Conservation (phyloP, 2,888 invertebrate genomes). For the Macrophya alboannulata region DNA sequence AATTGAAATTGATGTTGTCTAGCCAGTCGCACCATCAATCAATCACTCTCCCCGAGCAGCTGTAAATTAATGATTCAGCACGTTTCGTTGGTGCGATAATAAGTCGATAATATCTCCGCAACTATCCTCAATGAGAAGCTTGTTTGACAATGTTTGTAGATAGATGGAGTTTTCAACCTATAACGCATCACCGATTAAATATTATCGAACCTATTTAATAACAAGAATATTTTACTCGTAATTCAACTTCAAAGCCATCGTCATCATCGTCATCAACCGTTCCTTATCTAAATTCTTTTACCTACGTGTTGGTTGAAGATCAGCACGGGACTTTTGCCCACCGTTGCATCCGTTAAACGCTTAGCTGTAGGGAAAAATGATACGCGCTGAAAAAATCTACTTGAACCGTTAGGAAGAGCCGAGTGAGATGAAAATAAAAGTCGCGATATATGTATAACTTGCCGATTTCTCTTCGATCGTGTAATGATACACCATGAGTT, state of each 20-base stretch:
- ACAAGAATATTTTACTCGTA: not conserved
- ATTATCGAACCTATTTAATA: slow-evolving; percentile 2
- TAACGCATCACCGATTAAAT: slow-evolving; percentile 22
- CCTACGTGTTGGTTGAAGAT: not conserved
- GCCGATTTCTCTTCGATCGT: slow-evolving; percentile 47
- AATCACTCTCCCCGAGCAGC: slow-evolving; percentile 45
- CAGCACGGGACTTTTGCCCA: not conserved
- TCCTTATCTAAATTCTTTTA: not conserved
- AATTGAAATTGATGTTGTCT: slow-evolving; percentile 56
- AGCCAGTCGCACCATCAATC: slow-evolving; percentile 51
- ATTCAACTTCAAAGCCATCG: not conserved
- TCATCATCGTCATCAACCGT: not conserved
- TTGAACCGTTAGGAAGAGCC: not conserved
- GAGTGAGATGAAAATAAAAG: not conserved
- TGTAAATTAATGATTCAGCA: slow-evolving; percentile 54
- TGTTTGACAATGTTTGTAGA: slow-evolving; percentile 50
- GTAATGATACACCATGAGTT: slow-evolving; percentile 52
- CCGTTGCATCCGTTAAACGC: not conserved
- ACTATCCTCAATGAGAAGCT: slow-evolving; percentile 46
- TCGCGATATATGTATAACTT: not conserved
- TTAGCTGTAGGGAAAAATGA: not conserved
- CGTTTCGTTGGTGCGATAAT: slow-evolving; percentile 50
- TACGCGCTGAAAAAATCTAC: not conserved
- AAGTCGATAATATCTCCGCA: slow-evolving; percentile 49
- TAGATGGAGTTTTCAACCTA: slow-evolving; percentile 18